Evolutionary conservation across 2,888 invertebrate genomes (phyloP).

Genomic region (Podotricha telesiphe): DNA sequence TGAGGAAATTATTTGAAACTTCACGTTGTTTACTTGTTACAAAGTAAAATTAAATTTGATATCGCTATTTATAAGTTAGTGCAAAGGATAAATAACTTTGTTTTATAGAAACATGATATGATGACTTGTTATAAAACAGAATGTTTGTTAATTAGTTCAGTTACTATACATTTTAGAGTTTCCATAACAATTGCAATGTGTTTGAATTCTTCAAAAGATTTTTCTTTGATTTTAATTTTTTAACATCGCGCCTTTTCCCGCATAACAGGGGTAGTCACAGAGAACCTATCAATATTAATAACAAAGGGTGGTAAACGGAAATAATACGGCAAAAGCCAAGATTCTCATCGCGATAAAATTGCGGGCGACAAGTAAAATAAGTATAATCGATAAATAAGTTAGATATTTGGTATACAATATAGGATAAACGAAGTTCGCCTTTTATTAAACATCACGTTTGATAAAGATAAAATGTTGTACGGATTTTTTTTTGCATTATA

Average conservation of each 20-base stretch:
- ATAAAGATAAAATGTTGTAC: neutral
- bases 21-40: slow-evolving; percentile 20
- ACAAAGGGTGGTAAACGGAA: too few species aligned
- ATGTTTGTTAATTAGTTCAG: neutral
- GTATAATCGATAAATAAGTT: too few species aligned
- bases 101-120: neutral
- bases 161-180: neutral
- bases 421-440: neutral
- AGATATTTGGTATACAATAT: neutral
- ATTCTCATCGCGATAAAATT: too few species aligned
- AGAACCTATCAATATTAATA: too few species aligned
- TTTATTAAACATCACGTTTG: neutral
- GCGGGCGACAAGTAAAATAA: too few species aligned
- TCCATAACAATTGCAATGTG: too few species aligned
- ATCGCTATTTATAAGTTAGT: slow-evolving; percentile 18
- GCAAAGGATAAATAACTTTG: slow-evolving; percentile 29
- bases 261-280: too few species aligned
- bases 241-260: too few species aligned
- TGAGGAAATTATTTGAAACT: slow-evolving; percentile 13
- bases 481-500: neutral
- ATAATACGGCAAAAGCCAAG: too few species aligned
- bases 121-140: neutral
- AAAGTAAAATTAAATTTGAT: slow-evolving; percentile 35
- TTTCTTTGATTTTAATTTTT: too few species aligned
- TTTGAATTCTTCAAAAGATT: too few species aligned